phyloP scores from a whole-genome alignment of 2,888 invertebrate genomes.

The Sabatieria punctata region DNA sequence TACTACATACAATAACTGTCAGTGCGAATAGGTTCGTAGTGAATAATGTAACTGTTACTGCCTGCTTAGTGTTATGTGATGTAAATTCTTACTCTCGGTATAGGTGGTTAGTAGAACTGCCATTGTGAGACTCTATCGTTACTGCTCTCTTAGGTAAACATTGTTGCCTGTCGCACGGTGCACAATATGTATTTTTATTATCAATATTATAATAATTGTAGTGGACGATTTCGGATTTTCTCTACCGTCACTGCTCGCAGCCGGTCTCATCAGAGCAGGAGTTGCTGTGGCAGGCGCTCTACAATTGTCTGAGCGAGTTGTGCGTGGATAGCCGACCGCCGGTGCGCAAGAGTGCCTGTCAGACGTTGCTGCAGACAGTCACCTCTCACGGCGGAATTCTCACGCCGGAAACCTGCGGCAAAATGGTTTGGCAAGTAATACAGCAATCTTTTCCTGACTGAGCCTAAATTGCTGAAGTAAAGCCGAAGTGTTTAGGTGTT shows the following conservation, averaged over 20 bases:
- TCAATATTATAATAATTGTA: constrained; percentile 43
- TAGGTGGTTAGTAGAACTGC: too few species aligned
- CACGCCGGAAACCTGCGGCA: constrained; percentile 75
- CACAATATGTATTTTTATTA: too few species aligned
- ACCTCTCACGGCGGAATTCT: constrained; percentile 80
- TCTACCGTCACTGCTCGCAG: constrained; percentile 61
- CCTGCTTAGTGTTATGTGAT: too few species aligned
- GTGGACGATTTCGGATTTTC: constrained; percentile 98
- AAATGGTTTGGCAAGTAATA: constrained; percentile 64
- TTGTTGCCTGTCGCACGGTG: too few species aligned
- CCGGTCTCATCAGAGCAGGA: constrained; percentile 9
- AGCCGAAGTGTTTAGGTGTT: constrained; percentile 46
- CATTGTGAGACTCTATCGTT: too few species aligned
- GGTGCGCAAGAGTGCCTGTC: constrained; percentile 73
- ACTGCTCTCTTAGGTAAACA: too few species aligned
- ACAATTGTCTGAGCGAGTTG: constrained; percentile 40
- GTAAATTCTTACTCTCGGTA: too few species aligned
- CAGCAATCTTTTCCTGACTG: constrained; percentile 5
- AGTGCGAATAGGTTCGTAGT: too few species aligned
- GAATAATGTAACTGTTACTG: too few species aligned
- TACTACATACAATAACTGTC: too few species aligned
- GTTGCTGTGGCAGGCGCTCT: constrained; percentile 29
- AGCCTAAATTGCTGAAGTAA: not conserved
- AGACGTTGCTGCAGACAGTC: constrained; percentile 91
- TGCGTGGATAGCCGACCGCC: constrained; percentile 90